Percentiles rank a stretch among this genome's conserved stretches.
These are phyloP conservation scores for Callocephalon fimbriatum DNA, from an alignment of 2,113 vertebrate genomes.

Conservation along the genomic window DNA sequence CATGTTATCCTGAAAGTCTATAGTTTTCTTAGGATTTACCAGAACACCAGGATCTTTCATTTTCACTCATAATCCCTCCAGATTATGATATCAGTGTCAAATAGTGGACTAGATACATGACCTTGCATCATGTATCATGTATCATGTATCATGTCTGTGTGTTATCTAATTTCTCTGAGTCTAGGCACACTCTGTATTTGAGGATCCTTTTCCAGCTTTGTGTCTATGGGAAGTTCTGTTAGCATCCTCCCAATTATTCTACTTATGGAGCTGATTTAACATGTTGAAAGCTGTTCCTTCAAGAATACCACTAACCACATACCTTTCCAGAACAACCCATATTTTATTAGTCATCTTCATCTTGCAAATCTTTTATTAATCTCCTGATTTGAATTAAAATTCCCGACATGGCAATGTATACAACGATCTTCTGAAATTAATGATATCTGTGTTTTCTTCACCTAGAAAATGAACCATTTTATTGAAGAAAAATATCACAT, in stretches of 20 bases:
- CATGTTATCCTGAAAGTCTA: background rate
- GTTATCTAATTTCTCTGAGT: background rate
- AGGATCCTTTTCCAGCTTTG: background rate
- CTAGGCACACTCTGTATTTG: background rate
- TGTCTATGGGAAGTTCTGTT: background rate
- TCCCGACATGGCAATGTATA: background rate
- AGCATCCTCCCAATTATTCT: background rate
- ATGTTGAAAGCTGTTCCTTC: background rate
- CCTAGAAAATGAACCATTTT: background rate
- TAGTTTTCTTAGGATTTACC: background rate
- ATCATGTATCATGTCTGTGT: no score
- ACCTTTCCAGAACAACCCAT: background rate
- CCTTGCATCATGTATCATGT: background rate
- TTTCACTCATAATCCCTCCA: background rate
- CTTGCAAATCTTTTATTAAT: background rate
- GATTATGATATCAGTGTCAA: background rate
- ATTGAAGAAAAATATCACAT: background rate
- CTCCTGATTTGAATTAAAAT: background rate
- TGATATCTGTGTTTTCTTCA: background rate
- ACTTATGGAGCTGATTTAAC: background rate
- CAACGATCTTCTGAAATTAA: background rate
- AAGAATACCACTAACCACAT: background rate
- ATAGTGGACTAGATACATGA: background rate
- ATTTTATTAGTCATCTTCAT: background rate
- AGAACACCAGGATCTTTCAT: background rate